These are phyloP conservation scores for Telmatherina bonti DNA, from an alignment of 2,797 vertebrate species.

Conservation along the genomic window DNA sequence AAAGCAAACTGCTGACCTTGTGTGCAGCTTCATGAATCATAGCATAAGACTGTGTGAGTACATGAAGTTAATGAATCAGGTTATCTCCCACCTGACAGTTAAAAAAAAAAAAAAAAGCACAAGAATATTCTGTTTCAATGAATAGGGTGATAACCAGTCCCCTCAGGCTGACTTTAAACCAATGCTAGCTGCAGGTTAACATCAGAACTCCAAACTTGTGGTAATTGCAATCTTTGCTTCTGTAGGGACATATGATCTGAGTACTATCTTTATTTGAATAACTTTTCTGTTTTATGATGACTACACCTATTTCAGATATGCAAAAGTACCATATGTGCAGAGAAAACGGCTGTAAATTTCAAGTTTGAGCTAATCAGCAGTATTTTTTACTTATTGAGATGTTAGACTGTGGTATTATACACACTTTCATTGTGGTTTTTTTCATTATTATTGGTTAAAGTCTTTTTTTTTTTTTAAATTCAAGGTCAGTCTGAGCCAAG, in stretches of 20 bases:
- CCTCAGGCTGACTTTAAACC: slow-evolving; percentile 15
- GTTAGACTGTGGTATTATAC: slow-evolving; percentile 2
- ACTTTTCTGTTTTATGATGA: slow-evolving; percentile 16
- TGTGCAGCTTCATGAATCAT: slow-evolving; percentile 5
- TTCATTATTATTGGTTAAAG: neutral
- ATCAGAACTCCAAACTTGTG: slow-evolving; percentile 32
- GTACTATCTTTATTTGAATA: slow-evolving; percentile 26
- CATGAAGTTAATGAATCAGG: neutral
- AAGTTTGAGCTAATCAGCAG: neutral
- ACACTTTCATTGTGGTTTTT: neutral
- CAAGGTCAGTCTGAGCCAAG: neutral
- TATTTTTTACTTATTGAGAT: neutral
- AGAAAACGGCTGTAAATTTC: slow-evolving; percentile 18
- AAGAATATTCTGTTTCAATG: neutral
- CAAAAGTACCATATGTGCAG: slow-evolving; percentile 2
- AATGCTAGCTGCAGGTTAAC: slow-evolving; percentile 29
- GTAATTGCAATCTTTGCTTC: neutral
- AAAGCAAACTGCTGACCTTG: slow-evolving; percentile 24
- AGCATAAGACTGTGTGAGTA: slow-evolving; percentile 9
- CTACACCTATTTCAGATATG: slow-evolving; percentile 38
- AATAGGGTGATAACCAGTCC: slow-evolving; percentile 4
- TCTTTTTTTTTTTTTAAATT: slow-evolving; percentile 18
- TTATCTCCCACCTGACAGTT: slow-evolving; percentile 19
- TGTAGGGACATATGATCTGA: slow-evolving; percentile 6
- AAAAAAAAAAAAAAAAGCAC: slow-evolving; percentile 25